phyloP scores from a whole-genome alignment of 2,113 vertebrate species.

The Chinchilla lanigera region DNA sequence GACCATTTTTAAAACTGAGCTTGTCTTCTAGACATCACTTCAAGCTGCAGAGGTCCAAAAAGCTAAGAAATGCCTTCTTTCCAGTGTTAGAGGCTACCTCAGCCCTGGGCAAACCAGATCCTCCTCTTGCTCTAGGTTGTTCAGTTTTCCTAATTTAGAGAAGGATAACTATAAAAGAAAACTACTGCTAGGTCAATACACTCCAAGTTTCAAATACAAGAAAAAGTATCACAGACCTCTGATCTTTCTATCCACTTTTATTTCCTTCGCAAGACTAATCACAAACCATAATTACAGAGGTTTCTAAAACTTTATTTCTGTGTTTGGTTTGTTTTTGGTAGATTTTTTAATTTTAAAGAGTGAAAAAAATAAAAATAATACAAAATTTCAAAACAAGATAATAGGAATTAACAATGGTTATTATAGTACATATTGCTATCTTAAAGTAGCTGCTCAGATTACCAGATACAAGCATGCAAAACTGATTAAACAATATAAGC shows the following conservation, averaged over 20 bases:
- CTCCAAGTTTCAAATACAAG: neutral
- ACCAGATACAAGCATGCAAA: too few species aligned
- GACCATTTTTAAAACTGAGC: constrained; percentile 20
- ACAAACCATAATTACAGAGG: neutral
- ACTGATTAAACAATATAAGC: too few species aligned
- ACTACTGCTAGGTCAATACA: neutral
- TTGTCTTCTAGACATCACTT: neutral
- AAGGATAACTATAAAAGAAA: neutral
- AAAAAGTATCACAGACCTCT: neutral
- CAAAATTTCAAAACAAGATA: too few species aligned
- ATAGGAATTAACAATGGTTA: too few species aligned
- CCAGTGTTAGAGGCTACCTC: neutral
- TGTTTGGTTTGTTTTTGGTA: neutral
- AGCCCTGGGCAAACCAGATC: neutral
- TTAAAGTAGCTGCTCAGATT: too few species aligned
- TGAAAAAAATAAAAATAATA: too few species aligned
- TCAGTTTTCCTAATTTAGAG: neutral
- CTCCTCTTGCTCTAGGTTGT: neutral
- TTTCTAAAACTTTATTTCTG: neutral
- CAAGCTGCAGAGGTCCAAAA: neutral
- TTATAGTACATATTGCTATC: too few species aligned
- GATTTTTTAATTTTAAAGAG: neutral
- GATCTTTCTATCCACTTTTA: neutral
- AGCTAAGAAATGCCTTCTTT: neutral
- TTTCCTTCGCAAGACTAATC: constrained; percentile 18